Percentiles rank a stretch among this genome's conserved stretches.
These are phyloP conservation scores for Gallinago nigripennis DNA, from an alignment of 2,797 vertebrate genomes.

Conservation along the genomic window DNA sequence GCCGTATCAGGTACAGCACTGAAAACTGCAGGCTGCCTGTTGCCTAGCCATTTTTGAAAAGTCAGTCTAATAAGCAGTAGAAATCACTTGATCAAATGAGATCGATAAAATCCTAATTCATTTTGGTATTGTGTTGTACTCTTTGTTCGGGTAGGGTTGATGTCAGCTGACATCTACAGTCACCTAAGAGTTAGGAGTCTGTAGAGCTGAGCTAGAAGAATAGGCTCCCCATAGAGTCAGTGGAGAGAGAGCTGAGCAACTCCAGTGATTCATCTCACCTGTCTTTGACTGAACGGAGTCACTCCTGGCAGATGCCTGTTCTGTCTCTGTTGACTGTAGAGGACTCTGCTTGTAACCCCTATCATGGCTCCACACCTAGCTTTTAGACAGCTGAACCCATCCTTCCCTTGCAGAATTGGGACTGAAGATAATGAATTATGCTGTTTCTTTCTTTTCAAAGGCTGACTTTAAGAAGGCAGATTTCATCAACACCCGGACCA, in stretches of 20 bases:
- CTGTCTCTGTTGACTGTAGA: background rate
- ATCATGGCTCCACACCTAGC: background rate
- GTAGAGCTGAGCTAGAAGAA: background rate
- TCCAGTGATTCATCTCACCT: background rate
- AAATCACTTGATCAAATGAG: background rate
- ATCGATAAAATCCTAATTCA: background rate
- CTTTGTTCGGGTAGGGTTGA: background rate
- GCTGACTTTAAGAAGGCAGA: slow-evolving; percentile 85
- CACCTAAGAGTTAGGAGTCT: background rate
- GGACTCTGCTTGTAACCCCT: background rate
- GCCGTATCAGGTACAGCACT: background rate
- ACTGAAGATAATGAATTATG: background rate
- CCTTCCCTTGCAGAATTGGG: background rate
- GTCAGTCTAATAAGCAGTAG: background rate
- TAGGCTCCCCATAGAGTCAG: background rate
- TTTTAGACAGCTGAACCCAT: background rate
- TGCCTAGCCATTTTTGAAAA: background rate
- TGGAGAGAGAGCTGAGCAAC: background rate
- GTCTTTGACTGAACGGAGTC: background rate
- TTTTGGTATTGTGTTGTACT: background rate
- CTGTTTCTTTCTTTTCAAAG: slow-evolving; percentile 74
- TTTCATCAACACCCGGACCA: slow-evolving; percentile 87
- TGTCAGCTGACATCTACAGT: background rate
- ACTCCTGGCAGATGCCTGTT: background rate
- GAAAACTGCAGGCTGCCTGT: background rate